phyloP scores from a whole-genome alignment of 2,888 invertebrate species.

The Protodeltote pygarga region DNA sequence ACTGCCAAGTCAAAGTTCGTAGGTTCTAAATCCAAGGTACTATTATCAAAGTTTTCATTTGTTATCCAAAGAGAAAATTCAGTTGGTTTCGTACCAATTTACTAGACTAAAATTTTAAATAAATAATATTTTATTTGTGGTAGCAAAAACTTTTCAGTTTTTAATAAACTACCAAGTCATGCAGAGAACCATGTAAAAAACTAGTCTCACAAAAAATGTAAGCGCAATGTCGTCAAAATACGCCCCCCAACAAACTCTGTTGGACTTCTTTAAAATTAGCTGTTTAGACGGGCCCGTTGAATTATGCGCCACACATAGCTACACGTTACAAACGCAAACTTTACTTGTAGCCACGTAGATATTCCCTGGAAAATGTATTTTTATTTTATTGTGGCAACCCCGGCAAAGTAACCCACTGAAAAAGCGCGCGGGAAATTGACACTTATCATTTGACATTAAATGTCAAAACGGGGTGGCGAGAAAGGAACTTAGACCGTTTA shows the following conservation, averaged over 20 bases:
- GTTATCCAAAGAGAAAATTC: no score
- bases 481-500: constrained; percentile 58
- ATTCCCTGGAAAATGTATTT: constrained; percentile 85
- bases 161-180: constrained; percentile 42
- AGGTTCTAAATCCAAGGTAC: no score
- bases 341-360: constrained; percentile 82
- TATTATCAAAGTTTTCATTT: no score
- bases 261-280: constrained; percentile 81
- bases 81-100: no score
- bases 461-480: constrained; percentile 37
- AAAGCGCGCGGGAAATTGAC: constrained; percentile 36
- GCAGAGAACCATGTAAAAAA: constrained; percentile 46
- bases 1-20: no score
- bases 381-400: constrained; percentile 75
- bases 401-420: constrained; percentile 53
- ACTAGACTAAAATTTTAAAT: not conserved
- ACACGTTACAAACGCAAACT: constrained; percentile 75
- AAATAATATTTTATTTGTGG: constrained; percentile 8
- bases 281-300: constrained; percentile 76
- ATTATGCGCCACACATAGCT: constrained; percentile 71
- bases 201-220: constrained; percentile 50
- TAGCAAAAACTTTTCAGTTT: constrained; percentile 17
- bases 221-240: constrained; percentile 47
- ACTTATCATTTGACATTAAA: constrained; percentile 27
- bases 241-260: constrained; percentile 55